Base-by-base conservation (phyloP, 2,113 vertebrate genomes). In the Axis porcinus region DNA sequence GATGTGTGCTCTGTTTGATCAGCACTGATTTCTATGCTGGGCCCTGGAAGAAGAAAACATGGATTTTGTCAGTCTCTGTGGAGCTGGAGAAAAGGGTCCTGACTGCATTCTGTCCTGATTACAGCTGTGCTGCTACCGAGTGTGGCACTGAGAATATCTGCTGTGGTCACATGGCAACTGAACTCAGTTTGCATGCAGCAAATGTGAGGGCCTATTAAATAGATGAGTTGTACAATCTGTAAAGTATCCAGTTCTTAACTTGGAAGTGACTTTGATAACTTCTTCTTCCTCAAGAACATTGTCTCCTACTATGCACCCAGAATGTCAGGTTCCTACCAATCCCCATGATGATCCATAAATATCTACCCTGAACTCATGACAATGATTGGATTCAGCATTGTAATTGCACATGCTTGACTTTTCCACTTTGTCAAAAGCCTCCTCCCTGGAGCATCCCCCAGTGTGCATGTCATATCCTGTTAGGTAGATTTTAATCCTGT, bases 1-100 rank as follows among this genome's bases (percentile, higher is more conserved):
- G 92, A 93, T 93, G 62, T 86, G 52, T 91, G 67, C 84, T 93
- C 89, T 97, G 89, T 97, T 97, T 95, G 67, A 97, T 97, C 82
- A 96, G 82, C 25, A 57, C 50, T 91, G 78, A 94, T 89, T 97
- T 95, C 86, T 94, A 67, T 93, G 30, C 40, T 85, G 43, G 25
- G 23, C 28, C 64, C 88, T 94, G 40, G 85, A 97, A 97, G 88
- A 85, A 92, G 67, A 97, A 98, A 97, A 93, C 82, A 91, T 54
- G 89, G n/a, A 91, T 92, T 93, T 93, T 97, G 60, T 94, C 60
- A 67, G 70, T 79, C 40, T 93, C 60, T 62, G 43, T 76, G 62
- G 52, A 95, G 27, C 85, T 85, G 23, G 70, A 88, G 45, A 94
- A 85, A 95, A 97, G 50, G 85, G 45, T 89, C 40, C 96, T 74